Percentiles rank a stretch among this genome's conserved stretches.
phyloP scores from a whole-genome alignment of 2,797 vertebrate genomes.

The Chloroceryle amazona region DNA sequence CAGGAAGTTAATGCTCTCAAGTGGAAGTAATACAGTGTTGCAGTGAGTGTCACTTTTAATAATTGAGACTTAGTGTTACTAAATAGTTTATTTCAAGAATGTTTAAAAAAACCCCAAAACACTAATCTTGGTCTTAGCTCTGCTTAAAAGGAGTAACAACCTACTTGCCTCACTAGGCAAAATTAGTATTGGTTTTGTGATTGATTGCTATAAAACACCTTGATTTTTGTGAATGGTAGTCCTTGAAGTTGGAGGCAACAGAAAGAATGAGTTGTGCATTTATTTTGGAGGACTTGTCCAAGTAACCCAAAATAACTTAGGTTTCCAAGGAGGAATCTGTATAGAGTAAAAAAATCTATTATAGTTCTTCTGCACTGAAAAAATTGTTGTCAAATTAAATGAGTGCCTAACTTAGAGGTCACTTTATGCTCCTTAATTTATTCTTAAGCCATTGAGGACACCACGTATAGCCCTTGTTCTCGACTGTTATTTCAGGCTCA shows the following conservation, averaged over 20 bases:
- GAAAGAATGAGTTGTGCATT: neutral
- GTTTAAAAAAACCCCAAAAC: neutral
- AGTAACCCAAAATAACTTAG: neutral
- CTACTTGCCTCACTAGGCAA: neutral
- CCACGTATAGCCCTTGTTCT: neutral
- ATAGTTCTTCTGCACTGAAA: neutral
- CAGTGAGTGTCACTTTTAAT: neutral
- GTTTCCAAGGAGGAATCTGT: neutral
- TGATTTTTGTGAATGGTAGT: neutral
- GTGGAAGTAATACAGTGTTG: conserved; percentile 9
- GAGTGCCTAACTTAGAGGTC: neutral
- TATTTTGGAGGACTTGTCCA: neutral
- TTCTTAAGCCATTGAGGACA: neutral
- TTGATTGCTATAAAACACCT: neutral
- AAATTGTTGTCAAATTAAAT: neutral
- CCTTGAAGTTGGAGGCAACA: neutral
- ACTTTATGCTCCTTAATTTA: neutral
- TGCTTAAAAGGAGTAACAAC: neutral
- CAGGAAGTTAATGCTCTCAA: neutral
- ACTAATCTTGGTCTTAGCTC: neutral
- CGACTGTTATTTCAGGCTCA: neutral
- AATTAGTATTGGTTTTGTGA: neutral
- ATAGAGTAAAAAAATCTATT: neutral
- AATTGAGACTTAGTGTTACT: neutral
- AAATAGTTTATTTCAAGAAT: neutral